Evolutionary conservation across 2,113 vertebrate species (phyloP).

Genomic region (Engraulis encrasicolus): DNA sequence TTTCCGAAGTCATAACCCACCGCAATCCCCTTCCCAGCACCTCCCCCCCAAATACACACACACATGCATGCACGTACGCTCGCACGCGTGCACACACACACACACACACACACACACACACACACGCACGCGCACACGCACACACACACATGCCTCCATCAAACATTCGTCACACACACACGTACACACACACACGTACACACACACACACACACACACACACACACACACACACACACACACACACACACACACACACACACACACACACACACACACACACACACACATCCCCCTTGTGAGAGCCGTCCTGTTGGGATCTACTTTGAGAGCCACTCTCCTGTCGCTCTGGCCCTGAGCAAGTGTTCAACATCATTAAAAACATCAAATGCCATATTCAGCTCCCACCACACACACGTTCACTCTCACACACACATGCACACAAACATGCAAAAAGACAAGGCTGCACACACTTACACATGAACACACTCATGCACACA

Average conservation of each 20-base stretch:
- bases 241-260: too few species aligned
- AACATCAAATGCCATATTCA: constrained; percentile 65
- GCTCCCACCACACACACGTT: constrained; percentile 21
- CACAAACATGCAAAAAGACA: not conserved
- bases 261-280: too few species aligned
- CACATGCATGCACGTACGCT: too few species aligned
- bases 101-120: not conserved
- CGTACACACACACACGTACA: not conserved
- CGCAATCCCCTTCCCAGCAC: not conserved
- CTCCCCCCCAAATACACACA: not conserved
- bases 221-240: too few species aligned
- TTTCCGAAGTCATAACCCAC: constrained; percentile 67
- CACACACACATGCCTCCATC: constrained; percentile 39
- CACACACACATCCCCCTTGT: constrained; percentile 43
- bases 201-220: not conserved
- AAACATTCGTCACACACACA: not conserved
- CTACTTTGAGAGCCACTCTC: constrained; percentile 59
- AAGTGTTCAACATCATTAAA: constrained; percentile 71
- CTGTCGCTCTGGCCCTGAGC: constrained; percentile 58
- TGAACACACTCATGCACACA: not conserved
- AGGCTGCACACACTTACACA: not conserved
- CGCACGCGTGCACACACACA: not conserved
- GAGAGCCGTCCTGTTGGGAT: constrained; percentile 62
- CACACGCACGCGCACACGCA: not conserved
- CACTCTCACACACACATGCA: constrained; percentile 3